phyloP scores from a whole-genome alignment of 30 jellyfish, hydroid and myxozoan species.

The Cassiopea andromeda region DNA sequence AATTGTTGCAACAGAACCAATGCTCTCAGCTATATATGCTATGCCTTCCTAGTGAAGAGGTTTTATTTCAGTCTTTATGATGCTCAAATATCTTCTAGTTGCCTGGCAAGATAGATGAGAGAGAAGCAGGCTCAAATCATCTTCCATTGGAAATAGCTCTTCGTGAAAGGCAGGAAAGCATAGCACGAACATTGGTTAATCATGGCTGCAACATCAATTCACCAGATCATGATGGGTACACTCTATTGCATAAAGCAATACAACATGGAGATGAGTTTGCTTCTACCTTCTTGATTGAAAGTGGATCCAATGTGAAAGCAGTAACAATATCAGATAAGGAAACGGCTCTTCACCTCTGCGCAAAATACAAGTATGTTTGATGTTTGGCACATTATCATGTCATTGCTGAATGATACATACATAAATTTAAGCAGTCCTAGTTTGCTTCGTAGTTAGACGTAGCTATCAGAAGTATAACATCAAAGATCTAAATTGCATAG shows the following conservation, averaged over 20 bases:
- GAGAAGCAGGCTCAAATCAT: constrained; percentile 74
- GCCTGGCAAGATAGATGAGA: constrained; percentile 85
- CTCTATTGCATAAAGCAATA: constrained; percentile 78
- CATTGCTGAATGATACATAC: too few species aligned
- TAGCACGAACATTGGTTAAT: constrained; percentile 86
- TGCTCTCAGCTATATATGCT: not conserved
- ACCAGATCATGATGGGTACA: constrained; percentile 78
- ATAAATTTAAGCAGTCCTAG: too few species aligned
- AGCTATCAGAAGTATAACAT: too few species aligned
- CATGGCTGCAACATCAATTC: constrained; percentile 88
- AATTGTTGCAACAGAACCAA: not conserved
- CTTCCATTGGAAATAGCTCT: constrained; percentile 86
- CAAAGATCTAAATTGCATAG: too few species aligned
- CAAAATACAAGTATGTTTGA: constrained; percentile 78
- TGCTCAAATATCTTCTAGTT: constrained; percentile 63
- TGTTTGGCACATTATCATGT: too few species aligned
- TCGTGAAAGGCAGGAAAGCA: constrained; percentile 88
- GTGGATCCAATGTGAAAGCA: constrained; percentile 89
- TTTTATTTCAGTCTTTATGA: too few species aligned
- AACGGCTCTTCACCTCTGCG: constrained; percentile 87
- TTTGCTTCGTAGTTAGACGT: too few species aligned
- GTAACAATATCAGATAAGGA: constrained; percentile 55
- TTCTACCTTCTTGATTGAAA: constrained; percentile 81
- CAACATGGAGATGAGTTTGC: constrained; percentile 90
- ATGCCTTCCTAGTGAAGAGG: too few species aligned